Conservation (phyloP, 1,140 invertebrate species). For the roundworm (Caenorhabditis elegans) region DNA sequence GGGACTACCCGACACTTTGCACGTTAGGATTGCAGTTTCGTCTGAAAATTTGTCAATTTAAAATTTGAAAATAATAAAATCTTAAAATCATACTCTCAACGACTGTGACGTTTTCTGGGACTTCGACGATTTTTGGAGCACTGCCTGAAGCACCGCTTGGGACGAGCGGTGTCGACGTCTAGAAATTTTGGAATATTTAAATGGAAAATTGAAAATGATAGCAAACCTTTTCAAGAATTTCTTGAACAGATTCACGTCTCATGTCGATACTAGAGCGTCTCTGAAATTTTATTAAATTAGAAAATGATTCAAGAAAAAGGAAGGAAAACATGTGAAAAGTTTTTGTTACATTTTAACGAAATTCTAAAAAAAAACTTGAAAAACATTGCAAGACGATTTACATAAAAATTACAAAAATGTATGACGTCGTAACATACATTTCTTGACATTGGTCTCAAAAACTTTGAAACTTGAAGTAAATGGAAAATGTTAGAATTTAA, state of each 20-base stretch:
- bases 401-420: too few species aligned
- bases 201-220: too few species aligned
- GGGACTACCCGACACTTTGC: slow-evolving; percentile 75
- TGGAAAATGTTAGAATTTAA: too few species aligned
- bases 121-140: slow-evolving; percentile 64
- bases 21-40: slow-evolving; percentile 62
- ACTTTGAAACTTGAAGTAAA: too few species aligned
- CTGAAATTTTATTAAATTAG: slow-evolving; percentile 47
- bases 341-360: background rate
- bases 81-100: slow-evolving; percentile 60
- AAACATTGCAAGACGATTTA: too few species aligned
- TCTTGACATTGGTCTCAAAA: too few species aligned
- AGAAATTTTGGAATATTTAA: background rate
- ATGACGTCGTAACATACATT: too few species aligned
- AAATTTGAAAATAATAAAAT: too few species aligned
- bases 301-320: background rate
- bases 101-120: slow-evolving; percentile 66
- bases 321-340: background rate
- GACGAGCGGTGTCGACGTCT: slow-evolving; percentile 58
- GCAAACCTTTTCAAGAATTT: slow-evolving; percentile 61
- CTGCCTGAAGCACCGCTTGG: slow-evolving; percentile 55
- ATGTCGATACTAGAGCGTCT: slow-evolving; percentile 64
- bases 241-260: slow-evolving; percentile 62
- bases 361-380: too few species aligned
- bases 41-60: slow-evolving; percentile 47